Percentiles rank a stretch among this genome's conserved stretches.
Evolutionary conservation across 2,113 vertebrate genomes (phyloP).

Genomic region (Marcusenius ussheri): DNA sequence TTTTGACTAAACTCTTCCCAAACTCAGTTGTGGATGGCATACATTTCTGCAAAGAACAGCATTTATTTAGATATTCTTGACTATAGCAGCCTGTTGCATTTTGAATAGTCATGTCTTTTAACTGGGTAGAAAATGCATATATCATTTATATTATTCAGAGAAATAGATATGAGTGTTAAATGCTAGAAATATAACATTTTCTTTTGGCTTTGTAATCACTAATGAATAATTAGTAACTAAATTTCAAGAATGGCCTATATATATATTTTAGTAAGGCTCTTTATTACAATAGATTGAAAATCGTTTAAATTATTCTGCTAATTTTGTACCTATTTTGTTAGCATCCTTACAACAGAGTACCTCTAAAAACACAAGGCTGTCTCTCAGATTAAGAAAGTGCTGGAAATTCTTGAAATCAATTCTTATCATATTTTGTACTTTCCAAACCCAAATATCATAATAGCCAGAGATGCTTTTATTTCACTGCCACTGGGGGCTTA

Average conservation of each 20-base stretch:
- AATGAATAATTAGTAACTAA: background rate
- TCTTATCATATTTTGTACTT: background rate
- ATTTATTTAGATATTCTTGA: background rate
- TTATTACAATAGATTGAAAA: background rate
- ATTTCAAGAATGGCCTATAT: background rate
- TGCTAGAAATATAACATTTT: too few species aligned
- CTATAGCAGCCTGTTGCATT: background rate
- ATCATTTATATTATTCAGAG: background rate
- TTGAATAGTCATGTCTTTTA: background rate
- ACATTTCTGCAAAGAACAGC: background rate
- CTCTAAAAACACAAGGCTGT: background rate
- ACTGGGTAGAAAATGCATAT: background rate
- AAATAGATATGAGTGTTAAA: background rate
- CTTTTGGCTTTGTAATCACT: background rate
- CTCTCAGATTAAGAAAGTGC: background rate
- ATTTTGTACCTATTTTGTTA: background rate
- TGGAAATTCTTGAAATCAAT: background rate
- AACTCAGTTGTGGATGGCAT: background rate
- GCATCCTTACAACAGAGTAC: background rate
- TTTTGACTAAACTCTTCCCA: background rate
- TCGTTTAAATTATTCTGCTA: background rate
- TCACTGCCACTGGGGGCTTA: background rate
- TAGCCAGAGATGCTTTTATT: background rate
- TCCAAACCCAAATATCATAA: background rate
- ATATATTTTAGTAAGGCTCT: background rate